Conservation (phyloP, 2,797 vertebrate genomes). For the Pipistrellus pygmaeus region DNA sequence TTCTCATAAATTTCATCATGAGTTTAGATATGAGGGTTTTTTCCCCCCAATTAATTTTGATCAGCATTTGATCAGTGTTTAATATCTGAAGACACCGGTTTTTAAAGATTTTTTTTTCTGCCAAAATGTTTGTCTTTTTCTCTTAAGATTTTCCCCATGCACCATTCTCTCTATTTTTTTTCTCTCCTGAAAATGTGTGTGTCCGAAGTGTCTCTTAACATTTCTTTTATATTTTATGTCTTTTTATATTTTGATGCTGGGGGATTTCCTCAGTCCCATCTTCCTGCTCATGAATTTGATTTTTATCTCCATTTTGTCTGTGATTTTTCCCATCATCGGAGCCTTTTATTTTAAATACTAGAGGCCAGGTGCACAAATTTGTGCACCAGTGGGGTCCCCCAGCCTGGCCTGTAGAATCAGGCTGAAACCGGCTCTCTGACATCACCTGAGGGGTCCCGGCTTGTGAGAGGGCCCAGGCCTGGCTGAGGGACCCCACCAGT, state of each 20-base stretch:
- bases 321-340: too few species aligned
- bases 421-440: too few species aligned
- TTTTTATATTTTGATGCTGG: not conserved
- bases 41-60: not conserved
- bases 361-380: too few species aligned
- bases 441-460: too few species aligned
- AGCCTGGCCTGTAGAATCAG: too few species aligned
- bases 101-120: not conserved
- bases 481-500: too few species aligned
- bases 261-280: not conserved
- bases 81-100: not conserved
- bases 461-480: too few species aligned
- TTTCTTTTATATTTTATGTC: slow-evolving; percentile 3
- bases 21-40: not conserved
- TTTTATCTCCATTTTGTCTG: too few species aligned
- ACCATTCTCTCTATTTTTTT: slow-evolving; percentile 29
- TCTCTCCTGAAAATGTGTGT: not conserved
- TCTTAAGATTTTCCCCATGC: not conserved
- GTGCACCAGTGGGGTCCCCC: too few species aligned
- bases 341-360: too few species aligned
- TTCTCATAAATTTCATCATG: slow-evolving; percentile 3
- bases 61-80: not conserved
- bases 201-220: not conserved
- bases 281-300: too few species aligned
- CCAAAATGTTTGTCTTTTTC: slow-evolving; percentile 36